Percentiles rank a stretch among this genome's conserved stretches.
These are phyloP conservation scores for Lathamus discolor DNA, from an alignment of 2,113 vertebrate species.

Conservation along the genomic window DNA sequence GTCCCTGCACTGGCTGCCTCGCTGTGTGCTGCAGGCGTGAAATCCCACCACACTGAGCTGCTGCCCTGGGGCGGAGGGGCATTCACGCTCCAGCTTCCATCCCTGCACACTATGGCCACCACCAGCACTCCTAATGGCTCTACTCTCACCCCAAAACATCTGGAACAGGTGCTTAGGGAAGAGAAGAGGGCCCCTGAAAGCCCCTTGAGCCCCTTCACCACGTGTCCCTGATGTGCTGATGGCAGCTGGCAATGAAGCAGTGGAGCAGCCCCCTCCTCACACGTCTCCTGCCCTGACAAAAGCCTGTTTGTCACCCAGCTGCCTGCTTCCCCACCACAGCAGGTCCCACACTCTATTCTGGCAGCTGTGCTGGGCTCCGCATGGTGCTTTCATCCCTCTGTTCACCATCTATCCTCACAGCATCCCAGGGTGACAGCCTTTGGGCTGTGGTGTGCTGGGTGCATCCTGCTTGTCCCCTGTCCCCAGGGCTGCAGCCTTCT, in stretches of 20 bases:
- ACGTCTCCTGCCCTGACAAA: not conserved
- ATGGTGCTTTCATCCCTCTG: not conserved
- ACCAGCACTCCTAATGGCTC: fast-evolving
- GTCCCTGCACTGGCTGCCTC: not conserved
- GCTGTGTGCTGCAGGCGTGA: not conserved
- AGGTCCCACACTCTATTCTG: fast-evolving
- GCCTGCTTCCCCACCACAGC: fast-evolving
- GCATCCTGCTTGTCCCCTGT: not conserved
- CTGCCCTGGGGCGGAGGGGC: fast-evolving
- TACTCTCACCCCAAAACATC: no score
- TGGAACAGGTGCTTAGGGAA: fast-evolving
- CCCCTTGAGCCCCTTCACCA: not conserved
- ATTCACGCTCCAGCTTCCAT: not conserved
- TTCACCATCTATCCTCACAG: not conserved
- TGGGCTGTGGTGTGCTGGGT: not conserved
- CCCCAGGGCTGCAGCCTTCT: not conserved
- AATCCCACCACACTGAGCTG: not conserved
- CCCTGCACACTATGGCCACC: fast-evolving
- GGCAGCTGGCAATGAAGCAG: not conserved
- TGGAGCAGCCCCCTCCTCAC: fast-evolving
- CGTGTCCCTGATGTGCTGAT: not conserved
- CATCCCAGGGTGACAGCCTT: not conserved
- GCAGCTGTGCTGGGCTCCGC: fast-evolving
- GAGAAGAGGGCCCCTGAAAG: not conserved
- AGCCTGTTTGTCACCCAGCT: not conserved